phyloP scores from a whole-genome alignment of 2,113 vertebrate genomes.

The Entelurus aequoreus region DNA sequence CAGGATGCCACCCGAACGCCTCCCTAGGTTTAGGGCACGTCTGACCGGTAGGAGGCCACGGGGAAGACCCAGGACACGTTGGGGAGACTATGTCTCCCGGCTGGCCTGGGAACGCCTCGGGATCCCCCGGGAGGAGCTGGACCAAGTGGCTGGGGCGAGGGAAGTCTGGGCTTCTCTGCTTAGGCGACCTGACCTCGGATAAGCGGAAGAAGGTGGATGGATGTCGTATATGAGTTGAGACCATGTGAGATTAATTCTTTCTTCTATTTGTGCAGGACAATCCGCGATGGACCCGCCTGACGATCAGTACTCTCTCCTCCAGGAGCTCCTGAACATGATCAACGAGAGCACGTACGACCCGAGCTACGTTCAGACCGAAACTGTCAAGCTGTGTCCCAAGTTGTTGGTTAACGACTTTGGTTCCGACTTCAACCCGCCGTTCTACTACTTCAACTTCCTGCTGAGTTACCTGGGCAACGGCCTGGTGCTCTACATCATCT shows the following conservation, averaged over 20 bases:
- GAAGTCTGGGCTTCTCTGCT: too few relatives aligned
- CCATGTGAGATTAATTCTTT: background rate
- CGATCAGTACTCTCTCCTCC: rapidly evolving
- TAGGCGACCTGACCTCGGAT: too few relatives aligned
- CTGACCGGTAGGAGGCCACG: too few relatives aligned
- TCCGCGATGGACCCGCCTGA: constrained; percentile 12
- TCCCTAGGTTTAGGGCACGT: too few relatives aligned
- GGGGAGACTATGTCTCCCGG: too few relatives aligned
- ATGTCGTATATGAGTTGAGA: too few relatives aligned
- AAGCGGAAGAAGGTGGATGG: too few relatives aligned
- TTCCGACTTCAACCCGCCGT: constrained; percentile 52
- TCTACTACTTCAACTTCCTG: constrained; percentile 67
- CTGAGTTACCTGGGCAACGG: constrained; percentile 71
- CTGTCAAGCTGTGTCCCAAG: constrained; percentile 37
- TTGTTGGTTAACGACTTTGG: constrained; percentile 46
- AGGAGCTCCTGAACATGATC: rapidly evolving
- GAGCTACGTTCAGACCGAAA: constrained; percentile 14
- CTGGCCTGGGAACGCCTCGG: too few relatives aligned
- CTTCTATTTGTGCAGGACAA: constrained; percentile 24
- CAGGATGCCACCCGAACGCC: too few relatives aligned
- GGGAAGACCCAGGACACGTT: too few relatives aligned
- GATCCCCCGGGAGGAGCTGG: too few relatives aligned
- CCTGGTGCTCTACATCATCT: constrained; percentile 69
- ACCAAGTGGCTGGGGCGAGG: too few relatives aligned
- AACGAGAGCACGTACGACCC: background rate